These are phyloP conservation scores for Girardinus metallicus DNA, from an alignment of 2,797 vertebrate species.

Conservation along the genomic window DNA sequence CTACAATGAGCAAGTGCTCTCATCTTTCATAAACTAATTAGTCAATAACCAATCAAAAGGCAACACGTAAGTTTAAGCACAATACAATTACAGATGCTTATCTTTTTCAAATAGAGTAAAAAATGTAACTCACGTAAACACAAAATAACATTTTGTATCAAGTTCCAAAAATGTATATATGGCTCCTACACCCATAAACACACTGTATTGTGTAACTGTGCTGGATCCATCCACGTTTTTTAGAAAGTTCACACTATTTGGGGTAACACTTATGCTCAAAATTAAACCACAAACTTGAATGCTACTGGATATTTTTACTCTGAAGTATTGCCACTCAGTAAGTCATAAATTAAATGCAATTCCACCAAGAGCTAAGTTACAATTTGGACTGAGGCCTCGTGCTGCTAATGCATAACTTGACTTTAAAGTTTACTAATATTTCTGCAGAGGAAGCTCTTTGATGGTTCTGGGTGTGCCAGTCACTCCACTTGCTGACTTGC, in stretches of 20 bases:
- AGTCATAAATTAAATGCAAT: conserved; percentile 20
- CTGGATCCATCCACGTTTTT: background rate
- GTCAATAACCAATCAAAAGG: too few relatives aligned
- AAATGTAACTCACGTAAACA: too few relatives aligned
- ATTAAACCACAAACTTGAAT: conserved; percentile 1
- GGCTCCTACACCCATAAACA: too few relatives aligned
- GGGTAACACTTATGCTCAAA: background rate
- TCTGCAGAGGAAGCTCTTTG: conserved; percentile 2
- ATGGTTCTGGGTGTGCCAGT: background rate
- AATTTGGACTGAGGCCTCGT: background rate
- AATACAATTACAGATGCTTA: too few relatives aligned
- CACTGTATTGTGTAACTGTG: background rate
- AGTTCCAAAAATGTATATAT: too few relatives aligned
- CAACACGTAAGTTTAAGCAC: too few relatives aligned
- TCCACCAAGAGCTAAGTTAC: conserved; percentile 12
- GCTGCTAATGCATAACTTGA: conserved; percentile 7
- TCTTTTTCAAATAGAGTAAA: too few relatives aligned
- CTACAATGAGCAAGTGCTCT: too few relatives aligned
- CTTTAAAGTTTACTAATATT: conserved; percentile 11
- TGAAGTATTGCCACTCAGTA: conserved; percentile 8
- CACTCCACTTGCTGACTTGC: conserved; percentile 17
- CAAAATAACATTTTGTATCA: too few relatives aligned
- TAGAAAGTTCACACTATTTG: background rate
- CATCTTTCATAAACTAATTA: too few relatives aligned
- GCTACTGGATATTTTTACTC: background rate